Percentiles rank a stretch among this genome's conserved stretches.
Conservation (phyloP, 2,888 invertebrate genomes). For the Brachypterus glaber region DNA sequence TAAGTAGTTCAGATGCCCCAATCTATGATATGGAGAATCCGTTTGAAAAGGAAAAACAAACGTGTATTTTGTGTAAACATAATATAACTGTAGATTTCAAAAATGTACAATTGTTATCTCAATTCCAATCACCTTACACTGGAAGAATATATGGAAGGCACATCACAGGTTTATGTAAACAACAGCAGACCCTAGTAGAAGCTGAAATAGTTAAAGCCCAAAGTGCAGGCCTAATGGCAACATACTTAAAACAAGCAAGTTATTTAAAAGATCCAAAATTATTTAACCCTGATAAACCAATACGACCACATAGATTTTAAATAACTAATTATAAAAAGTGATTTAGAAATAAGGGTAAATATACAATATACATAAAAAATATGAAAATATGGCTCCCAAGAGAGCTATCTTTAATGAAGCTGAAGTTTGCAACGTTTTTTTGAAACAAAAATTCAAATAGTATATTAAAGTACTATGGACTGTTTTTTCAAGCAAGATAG, state of each 20-base stretch:
- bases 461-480: too few species aligned
- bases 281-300: conserved; percentile 79
- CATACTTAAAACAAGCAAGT: conserved; percentile 66
- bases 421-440: too few species aligned
- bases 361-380: conserved; percentile 2
- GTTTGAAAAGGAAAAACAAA: conserved; percentile 58
- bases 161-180: conserved; percentile 85
- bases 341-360: conserved; percentile 12
- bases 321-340: conserved; percentile 3
- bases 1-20: conserved; percentile 38
- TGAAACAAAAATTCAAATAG: too few species aligned
- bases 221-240: conserved; percentile 72
- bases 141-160: conserved; percentile 86
- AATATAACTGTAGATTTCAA: conserved; percentile 81
- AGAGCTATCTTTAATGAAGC: too few species aligned
- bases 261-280: conserved; percentile 82
- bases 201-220: conserved; percentile 67
- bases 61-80: conserved; percentile 76
- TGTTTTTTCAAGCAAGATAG: too few species aligned
- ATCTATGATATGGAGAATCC: conserved; percentile 65
- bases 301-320: conserved; percentile 70
- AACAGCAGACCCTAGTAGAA: conserved; percentile 67
- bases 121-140: conserved; percentile 93
- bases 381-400: too few species aligned
- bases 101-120: conserved; percentile 82